These are phyloP conservation scores for Nothura maculosa DNA, from an alignment of 2,797 vertebrate species.

Conservation along the genomic window DNA sequence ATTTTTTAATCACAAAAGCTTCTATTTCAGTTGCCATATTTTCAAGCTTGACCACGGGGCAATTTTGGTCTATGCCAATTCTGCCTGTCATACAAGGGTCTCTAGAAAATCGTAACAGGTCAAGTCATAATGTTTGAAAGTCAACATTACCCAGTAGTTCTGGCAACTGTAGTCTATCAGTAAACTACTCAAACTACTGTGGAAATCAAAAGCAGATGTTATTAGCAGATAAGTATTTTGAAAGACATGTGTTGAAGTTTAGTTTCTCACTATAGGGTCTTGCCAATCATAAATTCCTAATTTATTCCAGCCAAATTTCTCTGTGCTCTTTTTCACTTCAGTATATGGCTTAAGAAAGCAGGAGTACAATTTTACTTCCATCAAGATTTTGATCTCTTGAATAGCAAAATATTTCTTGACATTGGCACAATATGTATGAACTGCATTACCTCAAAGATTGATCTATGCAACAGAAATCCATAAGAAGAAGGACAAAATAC, in stretches of 20 bases:
- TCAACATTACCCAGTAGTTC: not conserved
- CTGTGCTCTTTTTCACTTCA: not conserved
- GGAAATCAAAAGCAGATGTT: not conserved
- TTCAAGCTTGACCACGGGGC: not conserved
- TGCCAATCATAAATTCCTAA: not conserved
- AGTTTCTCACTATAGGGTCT: not conserved
- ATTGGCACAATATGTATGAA: not conserved
- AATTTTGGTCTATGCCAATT: not conserved
- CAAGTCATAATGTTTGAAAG: not conserved
- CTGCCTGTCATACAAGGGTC: not conserved
- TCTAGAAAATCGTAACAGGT: not conserved
- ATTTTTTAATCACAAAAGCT: not conserved
- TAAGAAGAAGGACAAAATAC: not conserved
- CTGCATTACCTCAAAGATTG: not conserved
- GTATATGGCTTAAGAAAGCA: not conserved
- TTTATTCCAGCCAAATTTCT: not conserved
- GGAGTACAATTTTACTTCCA: not conserved
- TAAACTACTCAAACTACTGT: not conserved
- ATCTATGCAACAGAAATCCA: not conserved
- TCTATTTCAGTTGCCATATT: not conserved
- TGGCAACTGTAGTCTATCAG: not conserved
- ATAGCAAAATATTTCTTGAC: not conserved
- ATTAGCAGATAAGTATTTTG: not conserved
- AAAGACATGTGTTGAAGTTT: not conserved
- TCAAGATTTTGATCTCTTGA: not conserved